phyloP scores from a whole-genome alignment of 2,888 invertebrate species.

The Limnephilus marmoratus region DNA sequence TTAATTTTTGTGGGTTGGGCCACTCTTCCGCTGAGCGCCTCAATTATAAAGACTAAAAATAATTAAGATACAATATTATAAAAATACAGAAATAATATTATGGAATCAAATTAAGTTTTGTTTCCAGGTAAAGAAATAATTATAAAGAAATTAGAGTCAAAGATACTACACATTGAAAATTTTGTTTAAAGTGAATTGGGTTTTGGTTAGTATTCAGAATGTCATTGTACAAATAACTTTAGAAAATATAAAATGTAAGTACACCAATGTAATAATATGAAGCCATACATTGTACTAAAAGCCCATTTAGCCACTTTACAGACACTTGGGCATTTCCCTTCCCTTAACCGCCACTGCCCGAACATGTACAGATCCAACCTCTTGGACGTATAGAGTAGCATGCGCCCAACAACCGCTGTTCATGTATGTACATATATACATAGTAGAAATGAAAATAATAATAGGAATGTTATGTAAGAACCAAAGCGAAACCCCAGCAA shows the following conservation, averaged over 20 bases:
- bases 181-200: not conserved
- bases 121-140: not conserved
- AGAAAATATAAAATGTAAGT: not conserved
- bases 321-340: not conserved
- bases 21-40: no score
- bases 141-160: not conserved
- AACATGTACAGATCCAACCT: not conserved
- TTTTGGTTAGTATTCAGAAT: not conserved
- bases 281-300: not conserved
- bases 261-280: conserved; percentile 9
- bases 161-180: not conserved
- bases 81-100: not conserved
- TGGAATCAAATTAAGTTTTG: not conserved
- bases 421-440: not conserved
- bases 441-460: conserved; percentile 92
- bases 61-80: not conserved
- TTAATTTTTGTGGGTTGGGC: no score
- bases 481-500: conserved; percentile 64
- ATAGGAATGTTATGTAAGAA: conserved; percentile 72
- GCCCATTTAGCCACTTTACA: conserved; percentile 60
- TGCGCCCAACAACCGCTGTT: not conserved
- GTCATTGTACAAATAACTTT: not conserved
- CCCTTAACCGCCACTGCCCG: not conserved
- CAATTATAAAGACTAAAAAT: not conserved
- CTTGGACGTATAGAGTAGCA: not conserved